Evolutionary conservation across 2,888 invertebrate species (phyloP).

Genomic region (Tachina grossa): DNA sequence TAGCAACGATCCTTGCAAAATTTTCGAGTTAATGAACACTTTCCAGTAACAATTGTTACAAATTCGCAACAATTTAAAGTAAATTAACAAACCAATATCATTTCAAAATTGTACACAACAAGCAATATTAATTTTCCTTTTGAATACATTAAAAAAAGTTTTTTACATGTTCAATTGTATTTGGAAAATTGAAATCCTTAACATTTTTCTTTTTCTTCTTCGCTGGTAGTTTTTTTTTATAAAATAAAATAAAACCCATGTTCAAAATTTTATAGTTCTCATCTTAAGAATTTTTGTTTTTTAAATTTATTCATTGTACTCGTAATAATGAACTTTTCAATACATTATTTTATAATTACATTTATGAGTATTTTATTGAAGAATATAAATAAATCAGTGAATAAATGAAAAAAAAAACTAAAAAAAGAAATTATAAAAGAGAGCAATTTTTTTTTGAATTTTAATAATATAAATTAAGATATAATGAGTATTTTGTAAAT

Average conservation of each 20-base stretch:
- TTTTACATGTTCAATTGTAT: background rate
- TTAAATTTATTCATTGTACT: constrained; percentile 12
- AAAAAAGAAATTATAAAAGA: background rate
- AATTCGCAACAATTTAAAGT: too few relatives aligned
- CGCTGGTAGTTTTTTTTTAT: background rate
- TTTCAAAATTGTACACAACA: too few relatives aligned
- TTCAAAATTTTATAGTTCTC: background rate
- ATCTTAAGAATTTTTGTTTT: background rate
- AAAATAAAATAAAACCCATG: background rate
- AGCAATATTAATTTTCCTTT: too few relatives aligned
- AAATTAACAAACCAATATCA: too few relatives aligned
- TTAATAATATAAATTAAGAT: constrained; percentile 31
- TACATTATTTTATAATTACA: constrained; percentile 14
- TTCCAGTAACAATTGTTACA: too few relatives aligned
- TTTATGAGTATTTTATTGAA: constrained; percentile 33
- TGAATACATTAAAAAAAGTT: background rate
- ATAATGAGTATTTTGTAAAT: constrained; percentile 60
- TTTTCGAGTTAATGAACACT: too few relatives aligned
- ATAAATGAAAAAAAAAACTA: constrained; percentile 26
- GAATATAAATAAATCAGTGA: background rate
- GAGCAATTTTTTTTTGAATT: background rate
- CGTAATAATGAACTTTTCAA: background rate
- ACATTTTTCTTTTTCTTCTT: background rate
- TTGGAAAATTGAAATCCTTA: constrained; percentile 3
- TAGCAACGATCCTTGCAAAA: too few relatives aligned